Percentiles rank a stretch among this genome's conserved stretches.
These are phyloP conservation scores for Seriola aureovittata DNA, from an alignment of 2,113 vertebrate genomes.

Conservation along the genomic window DNA sequence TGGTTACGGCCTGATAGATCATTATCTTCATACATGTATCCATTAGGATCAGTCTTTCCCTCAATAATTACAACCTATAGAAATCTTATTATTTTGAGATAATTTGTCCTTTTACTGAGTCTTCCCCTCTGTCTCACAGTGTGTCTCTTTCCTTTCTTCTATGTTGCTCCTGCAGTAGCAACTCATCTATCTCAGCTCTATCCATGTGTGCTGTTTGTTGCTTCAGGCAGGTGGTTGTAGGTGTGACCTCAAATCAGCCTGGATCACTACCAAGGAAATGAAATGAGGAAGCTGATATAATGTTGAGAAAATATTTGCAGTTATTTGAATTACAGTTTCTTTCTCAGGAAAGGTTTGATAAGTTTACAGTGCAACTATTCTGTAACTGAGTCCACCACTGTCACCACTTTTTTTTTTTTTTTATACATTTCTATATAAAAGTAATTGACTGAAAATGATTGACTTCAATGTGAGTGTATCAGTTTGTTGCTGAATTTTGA, in stretches of 20 bases:
- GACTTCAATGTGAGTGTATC: too few relatives aligned
- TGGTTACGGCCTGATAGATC: not conserved
- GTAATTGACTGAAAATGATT: too few relatives aligned
- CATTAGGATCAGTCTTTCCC: not conserved
- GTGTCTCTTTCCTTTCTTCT: too few relatives aligned
- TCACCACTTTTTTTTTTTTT: too few relatives aligned
- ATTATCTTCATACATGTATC: not conserved
- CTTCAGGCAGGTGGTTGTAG: not conserved
- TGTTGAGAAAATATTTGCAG: not conserved
- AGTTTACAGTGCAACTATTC: too few relatives aligned
- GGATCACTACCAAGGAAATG: conserved; percentile 7
- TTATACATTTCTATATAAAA: too few relatives aligned
- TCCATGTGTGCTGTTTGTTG: not conserved
- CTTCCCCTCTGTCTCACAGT: too few relatives aligned
- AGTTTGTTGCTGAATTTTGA: too few relatives aligned
- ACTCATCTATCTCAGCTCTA: not conserved
- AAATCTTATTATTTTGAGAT: not conserved
- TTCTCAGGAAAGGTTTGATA: not conserved
- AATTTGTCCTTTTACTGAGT: not conserved
- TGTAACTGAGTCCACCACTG: too few relatives aligned
- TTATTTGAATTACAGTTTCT: not conserved
- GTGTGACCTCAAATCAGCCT: not conserved
- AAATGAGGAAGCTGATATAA: not conserved
- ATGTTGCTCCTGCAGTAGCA: too few relatives aligned
- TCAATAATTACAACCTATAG: not conserved